A percentile compares a stretch with the other conserved stretches of the same genome.
phyloP scores from a whole-genome alignment of 2,888 invertebrate species.

The Eupithecia abbreviata region DNA sequence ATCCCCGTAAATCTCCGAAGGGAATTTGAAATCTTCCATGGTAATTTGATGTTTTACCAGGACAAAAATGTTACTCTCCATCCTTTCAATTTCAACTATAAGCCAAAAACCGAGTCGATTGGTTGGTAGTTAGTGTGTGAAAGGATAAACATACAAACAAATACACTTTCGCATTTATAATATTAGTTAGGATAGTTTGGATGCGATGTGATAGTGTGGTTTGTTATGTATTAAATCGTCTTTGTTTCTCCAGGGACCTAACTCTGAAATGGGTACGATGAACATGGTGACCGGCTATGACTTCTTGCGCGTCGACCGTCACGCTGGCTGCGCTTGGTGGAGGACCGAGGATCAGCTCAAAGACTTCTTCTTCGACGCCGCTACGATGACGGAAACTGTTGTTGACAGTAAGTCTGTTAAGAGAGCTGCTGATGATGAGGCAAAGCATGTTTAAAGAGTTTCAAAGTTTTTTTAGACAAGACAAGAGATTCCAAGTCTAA shows the following conservation, averaged over 20 bases:
- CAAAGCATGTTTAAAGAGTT: neutral
- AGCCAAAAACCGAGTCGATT: no score
- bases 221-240: neutral
- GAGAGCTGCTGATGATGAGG: neutral
- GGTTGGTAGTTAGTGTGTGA: no score
- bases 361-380: slow-evolving; percentile 25
- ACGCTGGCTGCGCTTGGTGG: slow-evolving; percentile 40
- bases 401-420: neutral
- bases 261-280: slow-evolving; percentile 57
- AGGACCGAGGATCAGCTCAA: slow-evolving; percentile 31
- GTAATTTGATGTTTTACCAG: no score
- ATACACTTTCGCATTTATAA: no score
- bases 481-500: neutral
- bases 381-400: neutral
- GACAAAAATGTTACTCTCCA: no score
- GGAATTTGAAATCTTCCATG: no score
- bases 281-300: slow-evolving; percentile 58
- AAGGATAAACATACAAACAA: no score
- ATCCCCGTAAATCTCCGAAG: no score
- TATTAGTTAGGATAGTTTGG: no score
- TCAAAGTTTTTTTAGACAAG: neutral
- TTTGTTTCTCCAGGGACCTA: neutral
- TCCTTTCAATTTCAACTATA: no score
- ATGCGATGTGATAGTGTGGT: no score
- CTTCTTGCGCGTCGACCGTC: slow-evolving; percentile 50